Evolutionary conservation across 2,888 invertebrate genomes (phyloP).

Genomic region (Eupithecia insigniata): DNA sequence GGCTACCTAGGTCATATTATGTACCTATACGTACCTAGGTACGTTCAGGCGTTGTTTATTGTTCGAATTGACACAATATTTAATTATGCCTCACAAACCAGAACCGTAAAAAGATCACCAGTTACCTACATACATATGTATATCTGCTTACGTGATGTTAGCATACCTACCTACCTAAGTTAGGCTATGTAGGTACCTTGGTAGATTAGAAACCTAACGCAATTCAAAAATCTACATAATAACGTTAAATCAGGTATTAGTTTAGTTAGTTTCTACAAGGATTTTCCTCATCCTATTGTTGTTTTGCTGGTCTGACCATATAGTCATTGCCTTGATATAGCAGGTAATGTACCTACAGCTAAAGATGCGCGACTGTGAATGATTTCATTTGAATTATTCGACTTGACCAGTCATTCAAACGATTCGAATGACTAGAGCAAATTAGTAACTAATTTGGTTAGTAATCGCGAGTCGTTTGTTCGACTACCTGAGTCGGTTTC

Average conservation of each 20-base stretch:
- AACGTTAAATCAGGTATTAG: background rate
- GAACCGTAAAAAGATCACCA: background rate
- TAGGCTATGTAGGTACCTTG: too few relatives aligned
- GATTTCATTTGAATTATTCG: too few relatives aligned
- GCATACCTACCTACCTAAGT: too few relatives aligned
- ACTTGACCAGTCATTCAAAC: too few relatives aligned
- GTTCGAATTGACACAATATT: background rate
- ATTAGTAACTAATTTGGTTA: too few relatives aligned
- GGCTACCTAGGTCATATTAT: background rate
- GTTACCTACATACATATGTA: too few relatives aligned
- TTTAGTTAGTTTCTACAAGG: background rate
- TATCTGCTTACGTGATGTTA: too few relatives aligned
- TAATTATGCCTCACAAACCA: background rate
- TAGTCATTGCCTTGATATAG: slow-evolving; percentile 18
- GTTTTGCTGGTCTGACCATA: slow-evolving; percentile 18
- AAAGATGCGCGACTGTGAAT: too few relatives aligned
- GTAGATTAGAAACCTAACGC: background rate
- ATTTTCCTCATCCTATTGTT: slow-evolving; percentile 26
- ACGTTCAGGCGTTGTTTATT: background rate
- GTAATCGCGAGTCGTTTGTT: too few relatives aligned
- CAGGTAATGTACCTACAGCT: too few relatives aligned
- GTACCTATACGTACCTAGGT: background rate
- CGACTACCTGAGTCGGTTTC: too few relatives aligned
- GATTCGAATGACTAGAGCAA: too few relatives aligned
- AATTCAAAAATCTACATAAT: background rate